Percentiles rank a stretch among this genome's conserved stretches.
Conservation (phyloP, 2,797 vertebrate species). For the Etheostoma nigrum region DNA sequence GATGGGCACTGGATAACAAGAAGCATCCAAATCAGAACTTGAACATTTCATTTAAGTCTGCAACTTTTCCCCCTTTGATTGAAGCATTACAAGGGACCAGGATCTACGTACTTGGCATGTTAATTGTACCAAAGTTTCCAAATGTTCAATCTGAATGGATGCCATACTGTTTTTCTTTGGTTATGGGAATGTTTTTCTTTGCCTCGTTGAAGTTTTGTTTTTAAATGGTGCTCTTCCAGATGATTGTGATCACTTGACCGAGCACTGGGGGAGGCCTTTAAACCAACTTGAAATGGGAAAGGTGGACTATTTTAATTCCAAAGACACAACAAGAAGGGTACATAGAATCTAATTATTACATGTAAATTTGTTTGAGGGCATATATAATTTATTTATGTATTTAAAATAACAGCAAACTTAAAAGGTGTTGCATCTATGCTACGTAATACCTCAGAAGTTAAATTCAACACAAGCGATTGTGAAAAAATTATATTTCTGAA, state of each 20-base stretch:
- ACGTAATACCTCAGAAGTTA: background rate
- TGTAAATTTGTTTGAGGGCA: background rate
- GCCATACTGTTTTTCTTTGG: background rate
- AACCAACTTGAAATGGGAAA: background rate
- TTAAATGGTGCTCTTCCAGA: slow-evolving; percentile 25
- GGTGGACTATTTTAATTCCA: background rate
- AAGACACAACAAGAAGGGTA: background rate
- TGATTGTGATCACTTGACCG: slow-evolving; percentile 23
- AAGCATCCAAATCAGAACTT: no score
- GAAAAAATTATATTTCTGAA: background rate
- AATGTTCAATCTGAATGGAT: background rate
- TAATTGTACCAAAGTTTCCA: no score
- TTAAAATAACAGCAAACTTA: background rate
- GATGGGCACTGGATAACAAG: no score
- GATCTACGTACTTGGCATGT: background rate
- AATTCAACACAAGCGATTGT: background rate
- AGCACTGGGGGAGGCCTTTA: slow-evolving; percentile 46
- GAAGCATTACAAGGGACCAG: background rate
- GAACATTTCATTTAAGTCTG: background rate
- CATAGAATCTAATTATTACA: background rate
- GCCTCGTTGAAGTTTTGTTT: background rate
- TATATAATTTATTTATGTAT: background rate
- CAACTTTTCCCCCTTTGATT: background rate
- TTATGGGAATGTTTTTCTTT: background rate
- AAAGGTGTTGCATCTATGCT: background rate